phyloP scores from a whole-genome alignment of 2,113 vertebrate species.

The Prunella himalayana region DNA sequence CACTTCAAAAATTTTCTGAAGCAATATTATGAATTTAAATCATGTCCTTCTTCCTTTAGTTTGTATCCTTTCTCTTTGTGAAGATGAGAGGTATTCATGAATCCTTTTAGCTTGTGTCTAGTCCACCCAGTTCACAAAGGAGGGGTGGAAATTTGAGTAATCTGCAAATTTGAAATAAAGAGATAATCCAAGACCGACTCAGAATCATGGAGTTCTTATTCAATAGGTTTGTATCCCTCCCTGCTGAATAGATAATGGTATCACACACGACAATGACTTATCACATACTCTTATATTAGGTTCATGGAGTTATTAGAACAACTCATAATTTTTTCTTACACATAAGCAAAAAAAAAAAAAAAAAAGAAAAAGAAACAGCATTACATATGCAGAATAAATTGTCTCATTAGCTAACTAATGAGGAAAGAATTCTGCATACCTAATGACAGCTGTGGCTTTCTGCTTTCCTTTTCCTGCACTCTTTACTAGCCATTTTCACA shows the following conservation, averaged over 20 bases:
- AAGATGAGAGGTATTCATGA: not conserved
- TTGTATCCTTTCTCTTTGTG: not conserved
- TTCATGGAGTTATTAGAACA: not conserved
- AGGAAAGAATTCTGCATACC: not conserved
- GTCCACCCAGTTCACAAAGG: not conserved
- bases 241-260: not conserved
- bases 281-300: not conserved
- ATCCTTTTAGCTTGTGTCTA: not conserved
- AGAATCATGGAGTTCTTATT: not conserved
- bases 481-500: not conserved
- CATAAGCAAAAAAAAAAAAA: not conserved
- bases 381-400: not conserved
- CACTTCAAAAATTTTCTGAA: not conserved
- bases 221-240: not conserved
- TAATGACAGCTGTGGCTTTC: not conserved
- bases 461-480: not conserved
- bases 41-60: not conserved
- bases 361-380: not conserved
- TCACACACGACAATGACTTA: fast-evolving
- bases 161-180: not conserved
- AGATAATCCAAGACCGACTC: not conserved
- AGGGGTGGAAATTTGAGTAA: not conserved
- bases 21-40: not conserved
- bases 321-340: not conserved
- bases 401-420: slow-evolving; percentile 31